Conservation (phyloP, 2,888 invertebrate genomes). For the Ligdia adustata region DNA sequence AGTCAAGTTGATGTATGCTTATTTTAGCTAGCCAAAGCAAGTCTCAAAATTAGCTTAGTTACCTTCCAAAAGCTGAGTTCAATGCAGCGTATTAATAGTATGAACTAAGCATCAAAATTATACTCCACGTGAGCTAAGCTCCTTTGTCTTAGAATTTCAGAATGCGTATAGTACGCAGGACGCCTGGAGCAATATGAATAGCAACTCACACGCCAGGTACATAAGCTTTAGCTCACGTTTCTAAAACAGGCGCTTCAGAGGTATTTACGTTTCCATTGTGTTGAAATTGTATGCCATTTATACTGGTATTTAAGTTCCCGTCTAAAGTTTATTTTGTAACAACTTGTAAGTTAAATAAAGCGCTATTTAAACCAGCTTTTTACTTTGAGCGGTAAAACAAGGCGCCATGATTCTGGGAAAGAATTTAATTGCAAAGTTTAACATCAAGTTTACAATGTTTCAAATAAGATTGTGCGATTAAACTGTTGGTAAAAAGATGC, state of each 20-base stretch:
- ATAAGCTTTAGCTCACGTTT: background rate
- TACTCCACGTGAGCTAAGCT: no score
- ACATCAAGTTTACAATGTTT: conserved; percentile 1
- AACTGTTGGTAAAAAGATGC: background rate
- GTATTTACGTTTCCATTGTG: conserved; percentile 2
- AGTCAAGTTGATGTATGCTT: no score
- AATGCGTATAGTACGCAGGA: background rate
- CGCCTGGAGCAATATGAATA: conserved; percentile 14
- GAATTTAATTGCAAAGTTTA: conserved; percentile 1
- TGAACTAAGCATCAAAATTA: no score
- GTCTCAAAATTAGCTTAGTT: no score
- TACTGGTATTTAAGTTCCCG: background rate
- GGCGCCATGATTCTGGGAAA: conserved; percentile 3
- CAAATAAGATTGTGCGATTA: background rate
- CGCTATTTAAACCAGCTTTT: conserved; percentile 5
- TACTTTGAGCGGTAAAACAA: conserved; percentile 5
- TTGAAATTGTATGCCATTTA: background rate
- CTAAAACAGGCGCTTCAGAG: conserved; percentile 1
- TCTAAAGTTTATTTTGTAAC: conserved; percentile 7
- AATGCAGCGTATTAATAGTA: no score
- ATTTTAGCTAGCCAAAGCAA: no score
- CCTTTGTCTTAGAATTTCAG: background rate
- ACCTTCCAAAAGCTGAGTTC: no score
- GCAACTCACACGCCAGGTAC: background rate
- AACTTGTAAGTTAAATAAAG: conserved; percentile 1